Evolutionary conservation across 2,888 invertebrate genomes (phyloP).

Genomic region (Andrena flavipes): DNA sequence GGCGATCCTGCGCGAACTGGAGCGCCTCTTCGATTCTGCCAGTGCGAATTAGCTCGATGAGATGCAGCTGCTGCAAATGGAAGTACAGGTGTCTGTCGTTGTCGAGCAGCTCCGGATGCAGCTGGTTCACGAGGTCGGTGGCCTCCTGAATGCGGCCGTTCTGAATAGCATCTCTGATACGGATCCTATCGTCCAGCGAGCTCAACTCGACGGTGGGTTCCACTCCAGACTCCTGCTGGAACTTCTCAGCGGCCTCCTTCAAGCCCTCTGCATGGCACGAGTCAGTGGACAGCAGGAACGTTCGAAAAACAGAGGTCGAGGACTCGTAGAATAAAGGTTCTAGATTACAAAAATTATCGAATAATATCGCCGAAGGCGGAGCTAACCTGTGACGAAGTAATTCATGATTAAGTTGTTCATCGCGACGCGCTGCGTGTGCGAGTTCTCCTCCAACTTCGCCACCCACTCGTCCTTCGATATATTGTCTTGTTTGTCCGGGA

Average conservation of each 20-base stretch:
- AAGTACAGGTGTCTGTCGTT: conserved; percentile 98
- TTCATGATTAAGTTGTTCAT: conserved; percentile 99
- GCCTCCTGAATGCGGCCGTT: conserved; percentile 97
- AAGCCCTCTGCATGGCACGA: conserved; percentile 90
- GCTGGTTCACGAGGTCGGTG: conserved; percentile 95
- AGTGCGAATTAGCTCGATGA: conserved; percentile 94
- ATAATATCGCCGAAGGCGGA: neutral
- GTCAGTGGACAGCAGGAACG: neutral
- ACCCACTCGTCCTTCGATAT: conserved; percentile 91
- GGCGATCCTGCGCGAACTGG: conserved; percentile 94
- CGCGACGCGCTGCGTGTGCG: conserved; percentile 94
- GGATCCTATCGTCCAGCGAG: conserved; percentile 95
- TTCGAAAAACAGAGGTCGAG: neutral
- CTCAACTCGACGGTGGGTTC: conserved; percentile 92
- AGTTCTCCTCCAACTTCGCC: conserved; percentile 89
- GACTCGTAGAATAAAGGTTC: neutral
- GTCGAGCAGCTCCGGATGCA: conserved; percentile 97
- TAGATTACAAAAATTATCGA: neutral
- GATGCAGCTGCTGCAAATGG: conserved; percentile 96
- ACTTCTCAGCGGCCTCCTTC: conserved; percentile 98
- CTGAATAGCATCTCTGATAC: conserved; percentile 97
- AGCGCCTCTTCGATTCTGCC: conserved; percentile 95
- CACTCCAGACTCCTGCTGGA: conserved; percentile 96
- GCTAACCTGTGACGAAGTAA: conserved; percentile 96
- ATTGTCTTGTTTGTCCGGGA: conserved; percentile 85